These are phyloP conservation scores for Apostichopus parvimensis DNA, from an alignment of 35 echinoderm and acorn worm genomes.

Conservation along the genomic window DNA sequence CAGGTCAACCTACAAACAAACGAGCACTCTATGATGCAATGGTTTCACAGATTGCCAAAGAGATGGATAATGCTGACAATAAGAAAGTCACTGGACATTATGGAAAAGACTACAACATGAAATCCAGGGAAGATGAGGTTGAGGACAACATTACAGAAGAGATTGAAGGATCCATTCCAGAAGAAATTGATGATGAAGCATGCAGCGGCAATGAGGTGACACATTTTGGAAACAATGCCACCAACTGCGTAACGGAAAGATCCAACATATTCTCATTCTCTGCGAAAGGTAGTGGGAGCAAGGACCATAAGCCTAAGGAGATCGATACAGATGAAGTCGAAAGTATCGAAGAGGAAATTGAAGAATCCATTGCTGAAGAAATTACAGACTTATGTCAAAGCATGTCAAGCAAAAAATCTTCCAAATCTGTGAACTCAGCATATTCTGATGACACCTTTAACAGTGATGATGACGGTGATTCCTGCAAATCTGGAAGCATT, in stretches of 20 bases:
- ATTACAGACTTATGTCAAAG: neutral
- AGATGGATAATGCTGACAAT: neutral
- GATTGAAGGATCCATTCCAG: neutral
- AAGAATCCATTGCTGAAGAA: neutral
- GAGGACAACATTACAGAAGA: neutral
- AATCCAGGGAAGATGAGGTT: neutral
- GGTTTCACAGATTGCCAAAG: neutral
- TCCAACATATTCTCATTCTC: neutral
- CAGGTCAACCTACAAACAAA: neutral
- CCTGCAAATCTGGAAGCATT: too few relatives aligned
- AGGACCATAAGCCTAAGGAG: neutral
- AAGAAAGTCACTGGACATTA: neutral
- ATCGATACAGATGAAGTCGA: neutral
- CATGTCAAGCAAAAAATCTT: neutral
- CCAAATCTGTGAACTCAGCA: neutral
- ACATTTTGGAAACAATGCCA: neutral
- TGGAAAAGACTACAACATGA: neutral
- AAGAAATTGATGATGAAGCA: neutral
- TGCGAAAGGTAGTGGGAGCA: neutral
- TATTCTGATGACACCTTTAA: neutral
- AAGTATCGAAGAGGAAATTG: neutral
- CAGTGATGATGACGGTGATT: too few relatives aligned
- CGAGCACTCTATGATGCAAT: neutral
- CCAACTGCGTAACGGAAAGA: neutral
- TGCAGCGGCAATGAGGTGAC: neutral